Base-by-base conservation (phyloP, 1,140 invertebrate species). In the Drosophila triauraria region DNA sequence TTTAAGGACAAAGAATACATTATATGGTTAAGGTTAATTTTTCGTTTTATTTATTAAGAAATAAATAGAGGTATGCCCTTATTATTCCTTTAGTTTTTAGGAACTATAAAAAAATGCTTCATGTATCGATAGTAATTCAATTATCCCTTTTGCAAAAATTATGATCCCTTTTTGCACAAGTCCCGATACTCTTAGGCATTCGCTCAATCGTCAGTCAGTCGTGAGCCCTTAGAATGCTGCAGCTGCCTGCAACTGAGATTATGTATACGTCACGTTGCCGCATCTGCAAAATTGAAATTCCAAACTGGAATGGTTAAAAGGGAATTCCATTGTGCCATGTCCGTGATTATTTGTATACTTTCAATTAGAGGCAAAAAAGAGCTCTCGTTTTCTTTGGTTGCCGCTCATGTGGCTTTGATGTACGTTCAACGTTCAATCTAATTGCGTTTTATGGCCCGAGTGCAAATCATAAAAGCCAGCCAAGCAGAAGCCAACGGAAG, bases 391-490 rank as follows among this genome's bases (percentile, higher is more conserved):
- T 15, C 12, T 1, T 12, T 23, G 42, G 15, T 5, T 23, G 58
- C 50, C 40, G 60, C 68, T 85, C 68, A 75, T 85, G 82, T 80
- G 74, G 77, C 74, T 80, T 81, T 84, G 78, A 80, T 85, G 68
- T 48, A 54, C 57, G 54, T 53, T 25, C 48, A 54, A 38, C 62
- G 53, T 78, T 82, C 83, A 82, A 82, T 87, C 76, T 80, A 82
- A 86, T 87, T 82, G 79, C 60, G 63, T 64, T 87, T 86, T 86
- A 86, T 87, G 67, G 53, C 75, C 46, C 42, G 42, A 59, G 23
- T 48, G 54, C 62, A 50, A 79, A 82, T 65, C 70, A 65, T 65
- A 61, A 81, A 75, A 67, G 58, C 10, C 48, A 47, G 17, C 54
- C 46, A 51, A 54, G 75, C 47, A 68, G 53, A 50, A 50, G 51